Percentiles rank a stretch among this genome's conserved stretches.
These are phyloP conservation scores for Arctocebus calabarensis DNA, from an alignment of 2,797 vertebrate species.

Conservation along the genomic window DNA sequence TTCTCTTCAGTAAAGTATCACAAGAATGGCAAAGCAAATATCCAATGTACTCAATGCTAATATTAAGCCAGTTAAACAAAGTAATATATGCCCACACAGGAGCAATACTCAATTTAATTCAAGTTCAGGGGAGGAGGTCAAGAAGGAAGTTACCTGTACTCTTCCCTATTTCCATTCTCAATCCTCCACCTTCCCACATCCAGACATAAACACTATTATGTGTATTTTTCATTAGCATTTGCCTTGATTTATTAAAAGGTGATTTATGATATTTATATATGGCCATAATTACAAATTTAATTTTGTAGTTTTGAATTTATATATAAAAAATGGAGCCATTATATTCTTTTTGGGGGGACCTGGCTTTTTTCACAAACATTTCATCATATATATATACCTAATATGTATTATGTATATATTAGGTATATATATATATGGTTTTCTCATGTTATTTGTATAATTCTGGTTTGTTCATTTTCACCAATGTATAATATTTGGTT, in stretches of 20 bases:
- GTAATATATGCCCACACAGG: too few relatives aligned
- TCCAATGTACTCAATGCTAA: too few relatives aligned
- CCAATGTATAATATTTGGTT: neutral
- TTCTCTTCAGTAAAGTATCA: too few relatives aligned
- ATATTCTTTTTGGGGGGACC: neutral
- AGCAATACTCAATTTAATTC: too few relatives aligned
- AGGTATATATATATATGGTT: neutral
- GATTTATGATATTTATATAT: neutral
- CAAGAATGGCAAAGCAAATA: too few relatives aligned
- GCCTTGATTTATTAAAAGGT: neutral
- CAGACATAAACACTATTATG: neutral
- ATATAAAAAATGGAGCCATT: constrained; percentile 43
- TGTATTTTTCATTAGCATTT: neutral
- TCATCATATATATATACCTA: too few relatives aligned
- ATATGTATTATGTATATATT: too few relatives aligned
- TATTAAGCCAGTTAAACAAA: too few relatives aligned
- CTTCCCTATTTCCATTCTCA: neutral
- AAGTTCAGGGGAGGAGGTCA: too few relatives aligned
- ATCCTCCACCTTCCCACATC: neutral
- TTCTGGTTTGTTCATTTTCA: neutral
- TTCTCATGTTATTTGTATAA: fast-evolving
- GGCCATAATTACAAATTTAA: neutral
- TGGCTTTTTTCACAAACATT: neutral
- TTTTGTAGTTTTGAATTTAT: neutral
- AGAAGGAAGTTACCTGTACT: neutral